Evolutionary conservation across 2,888 invertebrate genomes (phyloP).

Genomic region (Cryptocephalus moraei): DNA sequence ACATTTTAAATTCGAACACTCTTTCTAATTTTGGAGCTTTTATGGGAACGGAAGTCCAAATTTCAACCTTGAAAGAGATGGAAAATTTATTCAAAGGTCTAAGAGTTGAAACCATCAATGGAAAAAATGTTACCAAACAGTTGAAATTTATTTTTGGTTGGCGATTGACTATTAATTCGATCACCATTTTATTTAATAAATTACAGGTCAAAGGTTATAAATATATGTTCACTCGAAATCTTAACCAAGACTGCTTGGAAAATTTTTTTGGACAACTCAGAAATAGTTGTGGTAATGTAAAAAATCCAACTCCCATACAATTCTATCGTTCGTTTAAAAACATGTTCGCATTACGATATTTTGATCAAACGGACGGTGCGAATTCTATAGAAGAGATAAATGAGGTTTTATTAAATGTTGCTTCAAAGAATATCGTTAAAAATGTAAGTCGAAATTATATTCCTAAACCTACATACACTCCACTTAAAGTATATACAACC

Average conservation of each 20-base stretch:
- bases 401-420: too few relatives aligned
- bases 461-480: too few relatives aligned
- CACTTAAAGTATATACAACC: background rate
- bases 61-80: slow-evolving; percentile 5
- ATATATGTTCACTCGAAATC: slow-evolving; percentile 15
- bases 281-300: background rate
- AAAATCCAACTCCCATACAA: background rate
- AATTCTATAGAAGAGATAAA: background rate
- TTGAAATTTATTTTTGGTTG: slow-evolving; percentile 10
- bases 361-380: background rate
- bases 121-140: slow-evolving; percentile 5
- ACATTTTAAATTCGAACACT: slow-evolving; percentile 13
- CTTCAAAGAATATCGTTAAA: background rate
- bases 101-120: too few relatives aligned
- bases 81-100: too few relatives aligned
- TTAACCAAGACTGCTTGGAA: too few relatives aligned
- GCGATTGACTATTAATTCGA: slow-evolving; percentile 4
- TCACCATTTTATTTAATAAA: slow-evolving; percentile 6
- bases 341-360: background rate
- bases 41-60: slow-evolving; percentile 6
- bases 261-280: background rate
- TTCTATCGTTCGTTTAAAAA: background rate
- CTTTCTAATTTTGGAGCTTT: too few relatives aligned
- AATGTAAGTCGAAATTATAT: background rate
- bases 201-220: slow-evolving; percentile 4